These are phyloP conservation scores for Adineta ricciae DNA, from an alignment of 2,888 invertebrate species.

Conservation along the genomic window DNA sequence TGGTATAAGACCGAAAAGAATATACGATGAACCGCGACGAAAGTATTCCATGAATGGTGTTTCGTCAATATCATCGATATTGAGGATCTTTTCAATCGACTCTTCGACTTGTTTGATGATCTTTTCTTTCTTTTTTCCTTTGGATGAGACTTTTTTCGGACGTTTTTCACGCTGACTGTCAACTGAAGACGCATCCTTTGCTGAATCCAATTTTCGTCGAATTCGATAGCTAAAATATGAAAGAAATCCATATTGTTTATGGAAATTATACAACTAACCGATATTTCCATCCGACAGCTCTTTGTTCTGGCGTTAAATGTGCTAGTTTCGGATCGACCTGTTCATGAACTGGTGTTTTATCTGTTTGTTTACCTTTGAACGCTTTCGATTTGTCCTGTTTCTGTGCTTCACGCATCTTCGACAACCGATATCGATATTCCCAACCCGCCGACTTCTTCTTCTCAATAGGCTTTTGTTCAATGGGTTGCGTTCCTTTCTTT, in stretches of 20 bases:
- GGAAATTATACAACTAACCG: background rate
- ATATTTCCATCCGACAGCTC: background rate
- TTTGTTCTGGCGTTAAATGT: background rate
- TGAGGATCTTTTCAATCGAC: background rate
- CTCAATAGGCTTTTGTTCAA: background rate
- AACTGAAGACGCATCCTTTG: too few relatives aligned
- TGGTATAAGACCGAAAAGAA: background rate
- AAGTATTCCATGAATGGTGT: background rate
- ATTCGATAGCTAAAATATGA: background rate
- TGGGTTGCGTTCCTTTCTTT: background rate
- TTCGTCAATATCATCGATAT: background rate
- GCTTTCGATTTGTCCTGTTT: background rate
- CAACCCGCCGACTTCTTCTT: slow-evolving; percentile 21
- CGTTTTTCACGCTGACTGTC: background rate
- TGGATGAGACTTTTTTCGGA: background rate
- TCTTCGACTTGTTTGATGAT: background rate
- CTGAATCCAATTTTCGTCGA: background rate
- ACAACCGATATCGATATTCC: slow-evolving; percentile 28
- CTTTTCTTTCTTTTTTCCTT: background rate
- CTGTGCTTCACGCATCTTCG: slow-evolving; percentile 11
- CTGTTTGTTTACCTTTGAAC: background rate
- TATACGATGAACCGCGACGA: background rate
- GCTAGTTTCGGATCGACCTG: background rate
- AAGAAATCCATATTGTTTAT: background rate
- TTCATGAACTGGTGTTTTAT: background rate